Evolutionary conservation across 2,797 vertebrate species (phyloP), one percentile per base, ranked within the genome.

Genomic region (Cyclopterus lumpus): DNA sequence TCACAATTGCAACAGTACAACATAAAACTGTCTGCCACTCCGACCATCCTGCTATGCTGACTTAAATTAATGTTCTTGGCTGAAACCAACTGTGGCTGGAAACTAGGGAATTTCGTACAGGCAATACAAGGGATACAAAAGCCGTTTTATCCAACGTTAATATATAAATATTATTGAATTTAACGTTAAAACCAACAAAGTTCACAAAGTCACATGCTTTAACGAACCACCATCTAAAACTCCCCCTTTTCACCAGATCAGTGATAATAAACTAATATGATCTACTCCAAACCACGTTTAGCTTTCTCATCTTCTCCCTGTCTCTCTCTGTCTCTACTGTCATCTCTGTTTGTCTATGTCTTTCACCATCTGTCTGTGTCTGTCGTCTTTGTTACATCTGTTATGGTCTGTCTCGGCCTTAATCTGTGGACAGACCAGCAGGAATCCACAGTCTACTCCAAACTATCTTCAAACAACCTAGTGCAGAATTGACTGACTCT

Each of bases 371-470:
- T 38, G 6, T 38, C 2, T 18, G 20, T 30, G n/a, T n/a, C n/a
- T n/a, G n/a, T n/a, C n/a, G 28, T 60, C 22, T 40, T 67, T 67
- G 51, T 58, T 59, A 14, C 16, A 24, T 53, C 51, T 22, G 20
- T 65, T 53, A 20, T n/a, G 32, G 14, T 15, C 49, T 11, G 11
- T 18, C 67, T 48, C 38, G 1, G 2, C 18, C 22, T 38, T 32
- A 51, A 55, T 73, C 54, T 71, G n/a, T 9, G 7, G 28, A 66
- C 57, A 62, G 61, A 32, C 12, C 42, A 24, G 49, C 28, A 38
- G 34, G 8, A 64, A 73, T 60, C 11, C 8, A 34, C 15, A 65
- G 4, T 46, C n/a, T 57, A 12, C 16, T 32, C 38, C 28, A 40
- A 8, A 28, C 30, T 11, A 62, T 70, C 65, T 58, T 18, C 28